Percentiles rank a stretch among this genome's conserved stretches.
These are phyloP conservation scores for Patella depressa DNA, from an alignment of 2,888 invertebrate species.

Conservation along the genomic window DNA sequence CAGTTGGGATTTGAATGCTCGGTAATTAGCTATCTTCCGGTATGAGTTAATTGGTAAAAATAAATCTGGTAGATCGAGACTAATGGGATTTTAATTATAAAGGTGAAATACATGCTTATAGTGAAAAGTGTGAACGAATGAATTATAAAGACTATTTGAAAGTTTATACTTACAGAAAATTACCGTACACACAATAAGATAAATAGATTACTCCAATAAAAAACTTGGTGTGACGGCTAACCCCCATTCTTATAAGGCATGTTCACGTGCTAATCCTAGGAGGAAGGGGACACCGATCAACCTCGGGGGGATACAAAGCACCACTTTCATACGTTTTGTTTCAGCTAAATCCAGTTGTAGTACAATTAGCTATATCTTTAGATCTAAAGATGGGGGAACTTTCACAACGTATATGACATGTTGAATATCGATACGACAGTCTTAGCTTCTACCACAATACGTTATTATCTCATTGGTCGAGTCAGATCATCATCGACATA, in stretches of 20 bases:
- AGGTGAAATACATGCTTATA: too few species aligned
- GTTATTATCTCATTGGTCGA: too few species aligned
- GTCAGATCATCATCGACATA: background rate
- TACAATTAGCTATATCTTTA: background rate
- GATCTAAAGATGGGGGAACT: background rate
- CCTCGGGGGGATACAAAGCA: background rate
- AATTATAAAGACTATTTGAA: too few species aligned
- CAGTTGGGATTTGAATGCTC: too few species aligned
- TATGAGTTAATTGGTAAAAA: too few species aligned
- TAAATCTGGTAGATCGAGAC: too few species aligned
- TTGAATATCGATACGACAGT: too few species aligned
- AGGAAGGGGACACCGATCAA: background rate
- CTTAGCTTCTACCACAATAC: too few species aligned
- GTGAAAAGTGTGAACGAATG: too few species aligned
- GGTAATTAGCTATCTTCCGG: too few species aligned
- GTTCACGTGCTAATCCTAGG: constrained; percentile 6
- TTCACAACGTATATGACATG: too few species aligned
- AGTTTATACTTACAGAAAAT: constrained; percentile 54
- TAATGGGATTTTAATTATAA: too few species aligned
- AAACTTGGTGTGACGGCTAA: constrained; percentile 48
- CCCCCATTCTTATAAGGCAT: constrained; percentile 46
- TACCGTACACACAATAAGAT: constrained; percentile 55
- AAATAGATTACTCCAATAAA: constrained; percentile 51
- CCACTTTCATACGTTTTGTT: background rate
- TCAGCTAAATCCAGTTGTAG: constrained; percentile 11